These are phyloP conservation scores for Luperina nickerlii DNA, from an alignment of 2,888 invertebrate genomes.

Conservation along the genomic window DNA sequence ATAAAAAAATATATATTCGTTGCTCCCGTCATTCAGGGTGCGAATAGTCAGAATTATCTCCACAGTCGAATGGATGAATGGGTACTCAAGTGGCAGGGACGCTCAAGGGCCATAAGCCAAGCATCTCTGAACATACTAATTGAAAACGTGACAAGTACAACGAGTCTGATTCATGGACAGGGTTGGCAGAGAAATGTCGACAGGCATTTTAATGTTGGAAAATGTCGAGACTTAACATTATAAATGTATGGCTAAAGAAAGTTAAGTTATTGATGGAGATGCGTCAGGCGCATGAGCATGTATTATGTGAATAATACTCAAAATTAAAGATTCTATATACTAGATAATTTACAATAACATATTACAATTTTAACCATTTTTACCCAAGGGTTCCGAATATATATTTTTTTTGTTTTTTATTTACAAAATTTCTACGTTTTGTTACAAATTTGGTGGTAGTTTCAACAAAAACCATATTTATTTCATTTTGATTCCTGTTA, in stretches of 20 bases:
- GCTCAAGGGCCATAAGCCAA: conserved; percentile 77
- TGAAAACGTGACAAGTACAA: conserved; percentile 86
- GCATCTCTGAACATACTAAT: conserved; percentile 82
- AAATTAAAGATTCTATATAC: background rate
- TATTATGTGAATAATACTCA: background rate
- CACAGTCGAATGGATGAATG: conserved; percentile 61
- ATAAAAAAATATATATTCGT: conserved; percentile 62
- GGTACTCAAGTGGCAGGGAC: conserved; percentile 63
- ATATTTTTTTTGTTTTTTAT: too few relatives aligned
- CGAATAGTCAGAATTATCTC: conserved; percentile 65
- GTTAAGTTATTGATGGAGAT: background rate
- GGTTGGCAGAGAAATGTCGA: conserved; percentile 56
- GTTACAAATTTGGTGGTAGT: too few relatives aligned
- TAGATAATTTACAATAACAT: too few relatives aligned
- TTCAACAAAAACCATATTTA: too few relatives aligned
- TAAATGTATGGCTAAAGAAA: background rate
- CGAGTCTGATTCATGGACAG: conserved; percentile 68
- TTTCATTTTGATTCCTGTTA: too few relatives aligned
- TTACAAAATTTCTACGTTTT: too few relatives aligned
- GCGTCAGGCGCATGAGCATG: background rate
- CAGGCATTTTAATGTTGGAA: conserved; percentile 18
- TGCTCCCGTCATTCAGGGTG: conserved; percentile 58
- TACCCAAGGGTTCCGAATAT: too few relatives aligned
- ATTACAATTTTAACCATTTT: too few relatives aligned
- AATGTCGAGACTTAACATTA: conserved; percentile 13